Percentiles rank a stretch among this genome's conserved stretches.
Evolutionary conservation across 2,888 invertebrate species (phyloP).

Genomic region (Empis livida): DNA sequence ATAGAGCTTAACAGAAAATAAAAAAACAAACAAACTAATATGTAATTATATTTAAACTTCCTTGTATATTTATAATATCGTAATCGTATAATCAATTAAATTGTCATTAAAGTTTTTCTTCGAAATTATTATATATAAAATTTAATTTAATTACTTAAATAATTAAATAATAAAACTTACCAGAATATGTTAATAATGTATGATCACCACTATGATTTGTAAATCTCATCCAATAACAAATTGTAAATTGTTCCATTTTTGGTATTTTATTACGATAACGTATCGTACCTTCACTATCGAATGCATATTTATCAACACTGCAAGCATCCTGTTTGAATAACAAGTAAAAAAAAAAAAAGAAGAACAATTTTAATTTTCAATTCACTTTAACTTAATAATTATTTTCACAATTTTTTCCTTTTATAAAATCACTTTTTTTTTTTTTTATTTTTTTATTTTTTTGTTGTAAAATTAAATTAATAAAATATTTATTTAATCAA

Average conservation of each 20-base stretch:
- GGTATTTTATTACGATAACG: conserved; percentile 60
- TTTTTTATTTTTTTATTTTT: neutral
- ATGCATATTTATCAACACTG: conserved; percentile 53
- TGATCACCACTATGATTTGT: conserved; percentile 72
- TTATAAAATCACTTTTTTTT: neutral
- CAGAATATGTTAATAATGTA: conserved; percentile 68
- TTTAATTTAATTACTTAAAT: too few relatives aligned
- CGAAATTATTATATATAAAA: too few relatives aligned
- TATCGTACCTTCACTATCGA: conserved; percentile 54
- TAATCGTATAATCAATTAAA: too few relatives aligned
- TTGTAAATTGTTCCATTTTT: conserved; percentile 67
- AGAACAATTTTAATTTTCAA: conserved; percentile 1
- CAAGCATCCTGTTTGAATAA: conserved; percentile 40
- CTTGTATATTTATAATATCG: too few relatives aligned
- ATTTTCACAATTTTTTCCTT: too few relatives aligned
- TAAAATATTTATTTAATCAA: neutral
- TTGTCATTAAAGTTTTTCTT: too few relatives aligned
- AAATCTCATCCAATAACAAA: conserved; percentile 74
- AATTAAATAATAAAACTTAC: conserved; percentile 38
- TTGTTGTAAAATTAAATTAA: neutral
- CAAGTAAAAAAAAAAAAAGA: neutral
- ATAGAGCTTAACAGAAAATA: too few relatives aligned
- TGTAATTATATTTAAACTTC: too few relatives aligned
- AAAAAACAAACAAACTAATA: too few relatives aligned
- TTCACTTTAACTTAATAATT: neutral